A percentile compares a stretch with the other conserved stretches of the same genome.
Evolutionary conservation across 2,113 vertebrate genomes (phyloP).

Genomic region (Chaetura pelagica): DNA sequence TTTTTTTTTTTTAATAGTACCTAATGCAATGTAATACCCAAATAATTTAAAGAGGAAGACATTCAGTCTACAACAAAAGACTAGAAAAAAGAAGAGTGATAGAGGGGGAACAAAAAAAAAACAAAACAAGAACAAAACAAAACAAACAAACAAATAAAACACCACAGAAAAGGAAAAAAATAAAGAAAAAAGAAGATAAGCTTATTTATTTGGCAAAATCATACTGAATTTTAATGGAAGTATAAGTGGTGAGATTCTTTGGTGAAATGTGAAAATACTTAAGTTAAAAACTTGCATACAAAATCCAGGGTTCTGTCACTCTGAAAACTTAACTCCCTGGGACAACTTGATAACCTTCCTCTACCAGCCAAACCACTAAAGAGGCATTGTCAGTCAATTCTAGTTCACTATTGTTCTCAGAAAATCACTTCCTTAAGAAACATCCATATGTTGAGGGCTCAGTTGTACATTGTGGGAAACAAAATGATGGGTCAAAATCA

Average conservation of each 20-base stretch:
- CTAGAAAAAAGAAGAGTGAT: background rate
- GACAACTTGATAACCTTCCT: conserved; percentile 34
- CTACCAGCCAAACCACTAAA: conserved; percentile 35
- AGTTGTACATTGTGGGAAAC: conserved; percentile 8
- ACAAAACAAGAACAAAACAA: too few relatives aligned
- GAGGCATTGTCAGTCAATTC: conserved; percentile 40
- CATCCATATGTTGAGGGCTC: conserved; percentile 41
- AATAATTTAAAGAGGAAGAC: background rate
- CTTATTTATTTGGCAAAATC: background rate
- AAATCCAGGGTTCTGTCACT: background rate
- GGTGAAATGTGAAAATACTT: background rate
- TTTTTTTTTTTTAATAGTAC: background rate
- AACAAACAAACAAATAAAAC: too few relatives aligned
- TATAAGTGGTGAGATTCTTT: background rate
- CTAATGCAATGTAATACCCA: background rate
- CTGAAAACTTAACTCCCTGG: background rate
- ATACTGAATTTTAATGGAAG: background rate
- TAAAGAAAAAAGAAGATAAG: background rate
- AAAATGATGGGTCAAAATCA: background rate
- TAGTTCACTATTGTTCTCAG: conserved; percentile 56
- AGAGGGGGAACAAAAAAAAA: background rate
- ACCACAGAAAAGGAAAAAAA: background rate
- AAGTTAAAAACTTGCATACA: background rate
- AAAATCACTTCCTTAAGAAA: conserved; percentile 66
- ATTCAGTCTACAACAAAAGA: background rate